These are phyloP conservation scores for Eufriesea mexicana DNA, from an alignment of 1,140 invertebrate species.

Conservation along the genomic window DNA sequence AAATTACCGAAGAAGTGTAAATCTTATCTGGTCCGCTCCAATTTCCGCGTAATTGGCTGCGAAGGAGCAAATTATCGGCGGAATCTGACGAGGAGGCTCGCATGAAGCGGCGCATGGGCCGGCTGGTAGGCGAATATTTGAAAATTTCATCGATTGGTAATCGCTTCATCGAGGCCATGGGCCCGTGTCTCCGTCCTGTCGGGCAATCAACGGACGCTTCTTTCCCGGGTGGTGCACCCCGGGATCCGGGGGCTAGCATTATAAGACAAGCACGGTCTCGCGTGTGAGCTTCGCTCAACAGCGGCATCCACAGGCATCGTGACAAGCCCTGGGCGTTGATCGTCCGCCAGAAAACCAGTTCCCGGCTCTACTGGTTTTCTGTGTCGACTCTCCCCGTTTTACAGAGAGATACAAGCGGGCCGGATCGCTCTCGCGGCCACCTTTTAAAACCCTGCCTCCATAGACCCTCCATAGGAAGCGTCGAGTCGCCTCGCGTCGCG, in stretches of 20 bases:
- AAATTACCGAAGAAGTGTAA: slow-evolving; percentile 18
- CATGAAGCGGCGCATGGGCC: not conserved
- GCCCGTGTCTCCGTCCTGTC: not conserved
- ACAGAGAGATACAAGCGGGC: slow-evolving; percentile 1
- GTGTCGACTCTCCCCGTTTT: slow-evolving; percentile 28
- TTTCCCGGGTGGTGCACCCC: not conserved
- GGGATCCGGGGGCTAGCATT: slow-evolving; percentile 27
- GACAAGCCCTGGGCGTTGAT: slow-evolving; percentile 71
- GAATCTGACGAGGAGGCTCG: not conserved
- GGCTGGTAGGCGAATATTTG: slow-evolving; percentile 12
- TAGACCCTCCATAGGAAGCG: too few relatives aligned
- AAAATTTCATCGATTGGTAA: slow-evolving; percentile 28
- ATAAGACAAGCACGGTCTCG: slow-evolving; percentile 56
- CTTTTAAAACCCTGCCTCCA: not conserved
- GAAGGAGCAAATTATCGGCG: not conserved
- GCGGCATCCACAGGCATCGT: slow-evolving; percentile 59
- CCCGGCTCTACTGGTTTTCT: slow-evolving; percentile 54
- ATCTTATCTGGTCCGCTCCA: slow-evolving; percentile 23
- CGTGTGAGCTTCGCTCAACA: slow-evolving; percentile 63
- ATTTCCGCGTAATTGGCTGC: slow-evolving; percentile 31
- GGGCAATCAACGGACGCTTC: slow-evolving; percentile 24
- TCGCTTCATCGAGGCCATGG: not conserved
- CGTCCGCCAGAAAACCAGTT: slow-evolving; percentile 71
- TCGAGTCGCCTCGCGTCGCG: too few relatives aligned
- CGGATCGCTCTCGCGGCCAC: not conserved